These are phyloP conservation scores for Amia ocellicauda DNA, from an alignment of 2,113 vertebrate species.

Conservation along the genomic window DNA sequence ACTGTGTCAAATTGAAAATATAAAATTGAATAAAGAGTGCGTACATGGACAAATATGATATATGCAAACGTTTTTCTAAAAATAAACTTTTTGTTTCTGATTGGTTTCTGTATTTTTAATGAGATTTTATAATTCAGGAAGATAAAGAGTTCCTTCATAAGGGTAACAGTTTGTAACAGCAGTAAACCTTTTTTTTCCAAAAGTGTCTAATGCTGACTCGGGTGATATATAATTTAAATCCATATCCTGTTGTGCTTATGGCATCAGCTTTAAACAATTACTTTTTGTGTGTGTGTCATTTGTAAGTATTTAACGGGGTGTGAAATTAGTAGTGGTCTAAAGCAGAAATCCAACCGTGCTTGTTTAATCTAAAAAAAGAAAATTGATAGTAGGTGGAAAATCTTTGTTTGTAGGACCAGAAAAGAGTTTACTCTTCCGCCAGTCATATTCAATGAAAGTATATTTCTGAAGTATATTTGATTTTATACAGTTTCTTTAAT, in stretches of 20 bases:
- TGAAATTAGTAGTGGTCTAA: conserved; percentile 55
- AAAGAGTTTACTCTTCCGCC: conserved; percentile 29
- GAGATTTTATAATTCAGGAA: too few species aligned
- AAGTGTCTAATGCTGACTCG: background rate
- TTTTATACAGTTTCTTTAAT: too few species aligned
- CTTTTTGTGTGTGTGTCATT: conserved; percentile 35
- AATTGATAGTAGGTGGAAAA: conserved; percentile 34
- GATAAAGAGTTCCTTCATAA: too few species aligned
- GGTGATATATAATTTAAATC: background rate
- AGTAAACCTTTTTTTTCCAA: background rate
- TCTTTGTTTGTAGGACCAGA: conserved; percentile 24
- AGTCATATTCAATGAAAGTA: conserved; percentile 32
- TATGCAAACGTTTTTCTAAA: too few species aligned
- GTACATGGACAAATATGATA: too few species aligned
- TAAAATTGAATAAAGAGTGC: too few species aligned
- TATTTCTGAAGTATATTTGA: too few species aligned
- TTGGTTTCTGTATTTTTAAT: too few species aligned
- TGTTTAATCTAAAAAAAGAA: conserved; percentile 22
- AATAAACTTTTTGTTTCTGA: too few species aligned
- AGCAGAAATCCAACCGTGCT: conserved; percentile 18
- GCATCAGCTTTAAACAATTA: conserved; percentile 34
- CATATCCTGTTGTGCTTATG: background rate
- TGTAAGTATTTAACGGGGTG: conserved; percentile 57
- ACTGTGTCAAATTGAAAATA: too few species aligned
- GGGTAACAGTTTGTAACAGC: too few species aligned